Conservation (phyloP, 2,888 invertebrate species). For the Rutpela maculata region DNA sequence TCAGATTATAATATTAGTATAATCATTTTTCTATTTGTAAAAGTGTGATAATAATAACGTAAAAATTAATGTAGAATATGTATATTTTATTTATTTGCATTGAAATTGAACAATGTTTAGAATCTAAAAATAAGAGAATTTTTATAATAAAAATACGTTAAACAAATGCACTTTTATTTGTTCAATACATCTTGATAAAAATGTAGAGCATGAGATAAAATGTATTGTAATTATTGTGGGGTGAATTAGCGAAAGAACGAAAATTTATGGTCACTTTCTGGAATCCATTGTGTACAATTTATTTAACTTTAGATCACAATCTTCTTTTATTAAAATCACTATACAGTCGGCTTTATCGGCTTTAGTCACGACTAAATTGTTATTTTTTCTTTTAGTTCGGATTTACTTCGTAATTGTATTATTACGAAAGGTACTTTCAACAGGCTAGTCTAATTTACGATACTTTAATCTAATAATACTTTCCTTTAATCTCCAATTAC, state of each 20-base stretch:
- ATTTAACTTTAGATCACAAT: constrained; percentile 7
- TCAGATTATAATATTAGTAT: too few species aligned
- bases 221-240: background rate
- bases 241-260: background rate
- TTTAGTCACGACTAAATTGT: background rate
- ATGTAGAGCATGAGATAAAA: background rate
- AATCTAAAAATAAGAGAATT: too few species aligned
- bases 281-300: background rate
- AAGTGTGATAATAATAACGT: too few species aligned
- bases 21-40: too few species aligned
- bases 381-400: background rate
- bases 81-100: too few species aligned
- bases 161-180: background rate
- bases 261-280: background rate
- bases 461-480: background rate
- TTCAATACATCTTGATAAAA: background rate
- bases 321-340: constrained; percentile 7
- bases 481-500: too few species aligned
- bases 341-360: constrained; percentile 7
- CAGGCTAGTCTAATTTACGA: background rate
- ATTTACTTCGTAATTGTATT: background rate
- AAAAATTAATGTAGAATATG: too few species aligned
- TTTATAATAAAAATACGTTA: too few species aligned
- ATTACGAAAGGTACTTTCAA: background rate
- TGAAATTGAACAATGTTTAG: too few species aligned